Conservation (phyloP, 2,797 vertebrate species). For the Takifugu rubripes region DNA sequence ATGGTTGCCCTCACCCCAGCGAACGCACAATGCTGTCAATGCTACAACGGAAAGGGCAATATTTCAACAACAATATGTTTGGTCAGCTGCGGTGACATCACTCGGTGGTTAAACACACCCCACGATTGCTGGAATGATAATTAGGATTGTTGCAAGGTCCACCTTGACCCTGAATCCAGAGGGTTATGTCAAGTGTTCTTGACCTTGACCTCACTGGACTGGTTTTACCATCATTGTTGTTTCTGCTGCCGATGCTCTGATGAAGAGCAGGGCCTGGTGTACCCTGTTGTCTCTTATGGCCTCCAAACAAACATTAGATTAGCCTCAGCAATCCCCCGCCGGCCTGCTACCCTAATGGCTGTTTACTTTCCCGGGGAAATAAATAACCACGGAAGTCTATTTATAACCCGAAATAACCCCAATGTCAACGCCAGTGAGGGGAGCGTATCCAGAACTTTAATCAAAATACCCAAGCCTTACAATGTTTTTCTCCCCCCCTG, state of each 20-base stretch:
- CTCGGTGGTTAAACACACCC: constrained; percentile 56
- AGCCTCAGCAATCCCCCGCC: constrained; percentile 40
- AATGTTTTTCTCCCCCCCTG: constrained; percentile 30
- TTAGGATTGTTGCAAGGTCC: constrained; percentile 63
- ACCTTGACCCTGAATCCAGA: constrained; percentile 39
- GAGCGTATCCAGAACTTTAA: constrained; percentile 51
- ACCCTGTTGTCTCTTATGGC: constrained; percentile 36
- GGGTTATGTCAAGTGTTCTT: constrained; percentile 55
- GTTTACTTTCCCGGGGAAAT: constrained; percentile 67
- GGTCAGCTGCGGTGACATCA: constrained; percentile 75
- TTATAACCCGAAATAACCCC: constrained; percentile 63
- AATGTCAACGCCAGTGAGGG: constrained; percentile 41
- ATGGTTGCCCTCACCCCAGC: constrained; percentile 61
- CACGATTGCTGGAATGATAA: constrained; percentile 60
- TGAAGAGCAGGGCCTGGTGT: constrained; percentile 32
- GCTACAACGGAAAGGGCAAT: constrained; percentile 64
- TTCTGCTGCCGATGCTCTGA: constrained; percentile 34
- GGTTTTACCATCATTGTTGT: constrained; percentile 51
- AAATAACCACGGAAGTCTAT: constrained; percentile 61
- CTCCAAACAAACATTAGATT: constrained; percentile 57
- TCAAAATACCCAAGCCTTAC: constrained; percentile 42
- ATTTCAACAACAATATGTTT: constrained; percentile 75
- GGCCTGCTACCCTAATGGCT: constrained; percentile 64
- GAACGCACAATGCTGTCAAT: constrained; percentile 65
- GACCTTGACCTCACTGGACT: constrained; percentile 50